Evolutionary conservation across 2,113 vertebrate species (phyloP), one percentile per base, ranked within the genome.

Genomic region (Tenebrosternarchus preto): DNA sequence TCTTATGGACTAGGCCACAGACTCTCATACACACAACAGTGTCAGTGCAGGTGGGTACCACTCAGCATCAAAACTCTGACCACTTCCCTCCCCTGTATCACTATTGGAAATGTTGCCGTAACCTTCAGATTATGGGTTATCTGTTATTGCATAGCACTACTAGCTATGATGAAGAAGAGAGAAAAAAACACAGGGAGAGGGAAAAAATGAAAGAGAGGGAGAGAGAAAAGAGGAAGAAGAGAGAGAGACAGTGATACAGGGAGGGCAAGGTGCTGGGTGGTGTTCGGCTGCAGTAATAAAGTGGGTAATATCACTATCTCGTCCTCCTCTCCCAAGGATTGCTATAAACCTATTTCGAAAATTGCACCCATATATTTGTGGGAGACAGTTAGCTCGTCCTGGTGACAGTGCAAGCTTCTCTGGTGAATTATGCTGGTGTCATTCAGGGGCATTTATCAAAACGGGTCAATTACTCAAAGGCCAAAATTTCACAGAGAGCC

Each of bases 341-440:
- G 90, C 93, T 89, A 91, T 92, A 93, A 94, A 92, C 91, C 93
- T 91, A 93, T 93, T 94, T 92, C 64, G 85, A 91, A 93, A 92
- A 93, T 93, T 92, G 91, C 91, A 82, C 56, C 89, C 91, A 92
- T 93, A 93, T 91, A 92, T 93, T 91, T 88, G 85, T 79, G 16
- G 80, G 72, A 86, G 92, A 93, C 92, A 91, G 88, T 92, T 86
- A 86, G 90, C 92, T 92, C 91, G 82, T 92, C 91, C 85, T 24
- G 69, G 87, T 92, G 92, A 93, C 92, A 91, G 89, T 86, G 85
- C 88, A 92, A 92, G 92, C 91, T 92, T 93, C 92, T 91, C 89
- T 85, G 87, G 84, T 92, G 91, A 94, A 91, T 93, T 93, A 94
- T 90, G 80, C 86, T 82, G 0, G 73, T 88, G 90, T 91, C 92